These are phyloP conservation scores for Pseudopodoces humilis DNA, from an alignment of 2,113 vertebrate species.

Conservation along the genomic window DNA sequence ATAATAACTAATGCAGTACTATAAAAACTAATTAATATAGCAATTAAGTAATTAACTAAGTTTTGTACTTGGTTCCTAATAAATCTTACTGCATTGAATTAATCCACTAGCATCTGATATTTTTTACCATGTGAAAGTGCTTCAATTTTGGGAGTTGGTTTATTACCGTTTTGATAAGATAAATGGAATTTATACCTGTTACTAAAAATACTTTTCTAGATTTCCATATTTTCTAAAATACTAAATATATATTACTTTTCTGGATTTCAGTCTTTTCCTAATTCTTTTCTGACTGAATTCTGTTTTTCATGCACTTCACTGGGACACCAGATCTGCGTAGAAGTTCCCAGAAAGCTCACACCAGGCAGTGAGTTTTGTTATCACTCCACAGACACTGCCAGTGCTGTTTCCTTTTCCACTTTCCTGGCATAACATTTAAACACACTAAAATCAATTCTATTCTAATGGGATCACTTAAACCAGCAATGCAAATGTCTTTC, in stretches of 20 bases:
- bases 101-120: background rate
- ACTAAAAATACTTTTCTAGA: background rate
- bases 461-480: background rate
- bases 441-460: background rate
- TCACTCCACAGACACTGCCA: background rate
- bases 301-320: background rate
- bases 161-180: background rate
- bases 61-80: background rate
- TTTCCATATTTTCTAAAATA: background rate
- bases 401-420: background rate
- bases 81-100: background rate
- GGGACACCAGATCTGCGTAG: background rate
- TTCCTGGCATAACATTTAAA: background rate
- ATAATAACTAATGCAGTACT: too few species aligned
- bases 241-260: background rate
- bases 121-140: background rate
- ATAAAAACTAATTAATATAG: too few species aligned
- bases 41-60: too few species aligned
- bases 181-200: background rate
- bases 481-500: background rate
- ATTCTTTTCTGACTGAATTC: background rate
- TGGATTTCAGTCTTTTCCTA: background rate
- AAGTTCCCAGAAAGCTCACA: background rate
- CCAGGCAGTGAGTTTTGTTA: background rate
- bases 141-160: background rate